phyloP scores from a whole-genome alignment of 1,140 invertebrate species.

The Eciton burchellii region DNA sequence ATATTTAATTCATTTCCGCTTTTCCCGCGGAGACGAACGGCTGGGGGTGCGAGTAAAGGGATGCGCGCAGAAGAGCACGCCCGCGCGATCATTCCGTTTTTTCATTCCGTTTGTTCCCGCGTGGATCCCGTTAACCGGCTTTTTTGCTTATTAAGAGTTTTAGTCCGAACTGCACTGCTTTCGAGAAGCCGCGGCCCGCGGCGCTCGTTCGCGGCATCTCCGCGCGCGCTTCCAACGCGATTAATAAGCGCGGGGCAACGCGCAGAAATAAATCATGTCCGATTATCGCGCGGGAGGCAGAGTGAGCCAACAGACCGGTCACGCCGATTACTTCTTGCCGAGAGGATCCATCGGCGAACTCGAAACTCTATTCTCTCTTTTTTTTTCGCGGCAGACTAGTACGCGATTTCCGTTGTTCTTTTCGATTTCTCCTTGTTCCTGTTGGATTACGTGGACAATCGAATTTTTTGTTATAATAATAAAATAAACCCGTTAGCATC shows the following conservation, averaged over 20 bases:
- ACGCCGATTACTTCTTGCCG: conserved; percentile 16
- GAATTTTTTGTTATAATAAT: too few relatives aligned
- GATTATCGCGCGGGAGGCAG: background rate
- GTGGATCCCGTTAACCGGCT: conserved; percentile 20
- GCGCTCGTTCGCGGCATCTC: background rate
- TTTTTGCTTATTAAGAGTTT: conserved; percentile 58
- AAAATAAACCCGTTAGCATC: too few relatives aligned
- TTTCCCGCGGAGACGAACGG: conserved; percentile 1
- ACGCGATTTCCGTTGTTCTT: too few relatives aligned
- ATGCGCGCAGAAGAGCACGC: background rate
- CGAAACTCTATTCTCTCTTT: background rate
- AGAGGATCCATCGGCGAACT: background rate
- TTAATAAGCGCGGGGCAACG: conserved; percentile 33
- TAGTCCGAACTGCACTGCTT: background rate
- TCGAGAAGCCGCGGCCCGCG: background rate
- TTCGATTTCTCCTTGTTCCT: too few relatives aligned
- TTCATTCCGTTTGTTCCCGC: background rate
- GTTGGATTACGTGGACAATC: too few relatives aligned
- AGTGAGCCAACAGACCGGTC: too few relatives aligned
- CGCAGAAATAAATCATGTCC: conserved; percentile 32
- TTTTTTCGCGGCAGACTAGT: too few relatives aligned
- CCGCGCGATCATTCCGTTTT: background rate
- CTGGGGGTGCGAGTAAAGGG: background rate
- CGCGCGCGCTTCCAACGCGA: conserved; percentile 1
- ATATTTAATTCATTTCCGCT: conserved; percentile 69